phyloP scores from a whole-genome alignment of 2,113 vertebrate species.

The Sebastes fasciatus region DNA sequence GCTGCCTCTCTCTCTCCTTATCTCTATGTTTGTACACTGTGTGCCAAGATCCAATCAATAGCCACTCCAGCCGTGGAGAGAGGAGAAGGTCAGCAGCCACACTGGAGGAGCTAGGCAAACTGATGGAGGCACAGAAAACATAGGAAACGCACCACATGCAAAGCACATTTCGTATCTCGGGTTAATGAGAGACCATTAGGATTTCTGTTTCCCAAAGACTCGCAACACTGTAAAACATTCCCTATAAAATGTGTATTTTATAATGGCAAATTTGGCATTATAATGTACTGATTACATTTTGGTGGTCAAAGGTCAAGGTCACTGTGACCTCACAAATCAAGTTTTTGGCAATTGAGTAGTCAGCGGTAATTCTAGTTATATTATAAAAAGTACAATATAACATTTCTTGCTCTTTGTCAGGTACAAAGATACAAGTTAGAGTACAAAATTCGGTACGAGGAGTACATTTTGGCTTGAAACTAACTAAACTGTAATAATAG shows the following conservation, averaged over 20 bases:
- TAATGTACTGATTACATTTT: no score
- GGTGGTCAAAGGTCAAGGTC: no score
- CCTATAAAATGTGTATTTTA: neutral
- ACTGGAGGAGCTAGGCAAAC: slow-evolving; percentile 61
- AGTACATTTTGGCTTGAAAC: neutral
- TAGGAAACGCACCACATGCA: slow-evolving; percentile 34
- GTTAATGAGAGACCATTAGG: slow-evolving; percentile 24
- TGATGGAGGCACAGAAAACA: slow-evolving; percentile 65
- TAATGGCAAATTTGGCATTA: no score
- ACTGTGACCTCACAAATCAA: no score
- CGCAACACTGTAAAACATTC: neutral
- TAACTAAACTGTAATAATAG: neutral
- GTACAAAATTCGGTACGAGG: neutral
- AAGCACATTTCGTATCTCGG: neutral
- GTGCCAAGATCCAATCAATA: slow-evolving; percentile 88
- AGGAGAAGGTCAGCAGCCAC: slow-evolving; percentile 85
- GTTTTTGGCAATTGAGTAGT: no score
- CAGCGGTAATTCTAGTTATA: no score
- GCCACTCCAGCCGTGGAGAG: slow-evolving; percentile 83
- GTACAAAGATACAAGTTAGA: neutral
- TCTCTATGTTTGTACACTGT: slow-evolving; percentile 86
- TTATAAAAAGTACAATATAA: neutral
- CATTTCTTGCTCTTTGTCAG: no score
- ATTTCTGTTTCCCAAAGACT: slow-evolving; percentile 6
- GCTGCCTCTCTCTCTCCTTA: slow-evolving; percentile 77